Conservation (phyloP, 2,113 vertebrate genomes). For the Pyrgilauda ruficollis region DNA sequence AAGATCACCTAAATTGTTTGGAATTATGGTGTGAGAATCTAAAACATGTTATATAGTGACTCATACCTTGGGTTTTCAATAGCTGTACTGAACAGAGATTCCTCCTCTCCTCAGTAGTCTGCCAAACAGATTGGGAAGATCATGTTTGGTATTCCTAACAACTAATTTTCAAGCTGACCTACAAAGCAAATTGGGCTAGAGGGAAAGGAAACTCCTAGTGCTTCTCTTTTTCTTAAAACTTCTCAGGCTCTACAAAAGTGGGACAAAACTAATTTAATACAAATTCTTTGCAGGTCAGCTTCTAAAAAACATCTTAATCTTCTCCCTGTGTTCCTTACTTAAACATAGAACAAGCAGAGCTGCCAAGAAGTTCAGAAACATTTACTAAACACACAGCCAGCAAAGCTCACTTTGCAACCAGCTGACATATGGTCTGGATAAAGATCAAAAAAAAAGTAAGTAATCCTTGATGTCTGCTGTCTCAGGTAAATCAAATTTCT, state of each 20-base stretch:
- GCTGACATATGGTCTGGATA: neutral
- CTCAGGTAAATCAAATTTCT: neutral
- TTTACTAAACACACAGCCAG: neutral
- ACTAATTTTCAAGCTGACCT: neutral
- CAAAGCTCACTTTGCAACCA: neutral
- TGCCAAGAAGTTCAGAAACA: neutral
- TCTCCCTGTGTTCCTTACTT: neutral
- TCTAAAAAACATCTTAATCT: neutral
- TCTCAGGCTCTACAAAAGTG: neutral
- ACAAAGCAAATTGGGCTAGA: neutral
- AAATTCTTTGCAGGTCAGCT: neutral
- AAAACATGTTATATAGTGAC: neutral
- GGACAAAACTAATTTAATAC: neutral
- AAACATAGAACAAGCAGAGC: neutral
- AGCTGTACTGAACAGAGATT: neutral
- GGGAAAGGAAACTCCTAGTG: neutral
- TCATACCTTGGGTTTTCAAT: neutral
- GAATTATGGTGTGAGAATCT: neutral
- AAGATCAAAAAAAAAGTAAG: neutral
- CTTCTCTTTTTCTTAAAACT: neutral
- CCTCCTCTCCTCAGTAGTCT: neutral
- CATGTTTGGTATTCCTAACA: neutral
- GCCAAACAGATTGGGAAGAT: neutral
- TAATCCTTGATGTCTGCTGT: neutral
- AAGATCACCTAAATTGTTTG: neutral